A percentile compares a stretch with the other conserved stretches of the same genome.
Evolutionary conservation across 2,797 vertebrate species (phyloP).

Genomic region (Anolis apletophallus): DNA sequence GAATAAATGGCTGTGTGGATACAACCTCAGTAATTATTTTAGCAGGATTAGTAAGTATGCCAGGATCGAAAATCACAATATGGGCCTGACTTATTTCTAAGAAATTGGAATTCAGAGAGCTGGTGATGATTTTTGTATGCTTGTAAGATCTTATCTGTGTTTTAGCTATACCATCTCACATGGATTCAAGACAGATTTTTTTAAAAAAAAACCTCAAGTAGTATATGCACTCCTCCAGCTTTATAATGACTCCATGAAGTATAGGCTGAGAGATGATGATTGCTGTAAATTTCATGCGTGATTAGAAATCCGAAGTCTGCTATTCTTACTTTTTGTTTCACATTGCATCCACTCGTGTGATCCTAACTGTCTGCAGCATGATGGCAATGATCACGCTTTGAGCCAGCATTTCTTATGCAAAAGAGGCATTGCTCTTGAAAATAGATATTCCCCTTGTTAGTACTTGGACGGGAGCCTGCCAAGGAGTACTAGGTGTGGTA

Average conservation of each 20-base stretch:
- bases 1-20: too few species aligned
- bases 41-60: background rate
- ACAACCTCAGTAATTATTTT: background rate
- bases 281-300: background rate
- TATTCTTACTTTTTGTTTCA: background rate
- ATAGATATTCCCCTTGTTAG: background rate
- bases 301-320: background rate
- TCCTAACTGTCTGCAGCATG: background rate
- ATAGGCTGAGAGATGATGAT: background rate
- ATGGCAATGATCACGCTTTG: background rate
- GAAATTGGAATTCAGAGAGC: background rate
- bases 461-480: too few species aligned
- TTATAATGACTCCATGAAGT: background rate
- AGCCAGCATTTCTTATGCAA: background rate
- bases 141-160: background rate
- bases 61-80: background rate
- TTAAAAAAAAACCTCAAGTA: too few species aligned
- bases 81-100: background rate
- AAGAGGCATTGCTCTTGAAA: background rate
- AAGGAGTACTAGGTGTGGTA: too few species aligned
- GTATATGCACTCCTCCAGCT: too few species aligned
- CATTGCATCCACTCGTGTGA: background rate
- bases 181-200: background rate
- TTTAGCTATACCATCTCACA: slow-evolving; percentile 11
- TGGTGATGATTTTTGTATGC: slow-evolving; percentile 3